Conservation (phyloP, 1,140 invertebrate species). For the Drosophila micromelanica region DNA sequence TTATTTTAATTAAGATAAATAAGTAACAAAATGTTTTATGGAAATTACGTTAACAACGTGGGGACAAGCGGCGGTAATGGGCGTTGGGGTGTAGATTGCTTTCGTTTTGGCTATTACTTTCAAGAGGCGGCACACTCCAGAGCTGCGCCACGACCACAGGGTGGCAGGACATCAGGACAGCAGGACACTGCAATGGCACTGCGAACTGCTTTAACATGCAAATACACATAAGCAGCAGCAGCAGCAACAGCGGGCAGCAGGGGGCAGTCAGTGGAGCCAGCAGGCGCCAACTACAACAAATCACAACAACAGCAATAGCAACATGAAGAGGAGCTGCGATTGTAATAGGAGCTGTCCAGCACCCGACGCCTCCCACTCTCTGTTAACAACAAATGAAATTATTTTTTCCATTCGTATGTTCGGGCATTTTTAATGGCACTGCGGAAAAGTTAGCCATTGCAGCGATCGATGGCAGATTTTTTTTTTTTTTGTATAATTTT, state of each 20-base stretch:
- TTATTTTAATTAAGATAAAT: constrained; percentile 85
- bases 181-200: constrained; percentile 1
- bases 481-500: constrained; percentile 56
- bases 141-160: constrained; percentile 44
- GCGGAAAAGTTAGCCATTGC: constrained; percentile 60
- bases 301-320: constrained; percentile 24
- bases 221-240: constrained; percentile 76
- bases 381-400: constrained; percentile 59
- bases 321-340: constrained; percentile 21
- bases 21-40: constrained; percentile 85
- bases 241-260: too few relatives aligned
- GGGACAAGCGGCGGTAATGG: constrained; percentile 53
- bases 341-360: constrained; percentile 15
- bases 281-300: constrained; percentile 3
- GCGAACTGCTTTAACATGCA: constrained; percentile 76
- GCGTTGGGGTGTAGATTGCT: constrained; percentile 36
- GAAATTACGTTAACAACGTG: constrained; percentile 82
- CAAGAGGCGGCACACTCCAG: constrained; percentile 68
- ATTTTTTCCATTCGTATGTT: constrained; percentile 69
- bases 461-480: constrained; percentile 66
- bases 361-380: background rate
- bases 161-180: background rate
- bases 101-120: constrained; percentile 75
- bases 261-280: background rate
- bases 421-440: constrained; percentile 57